Conservation (phyloP, 2,113 vertebrate species). For the Saccopteryx leptura region DNA sequence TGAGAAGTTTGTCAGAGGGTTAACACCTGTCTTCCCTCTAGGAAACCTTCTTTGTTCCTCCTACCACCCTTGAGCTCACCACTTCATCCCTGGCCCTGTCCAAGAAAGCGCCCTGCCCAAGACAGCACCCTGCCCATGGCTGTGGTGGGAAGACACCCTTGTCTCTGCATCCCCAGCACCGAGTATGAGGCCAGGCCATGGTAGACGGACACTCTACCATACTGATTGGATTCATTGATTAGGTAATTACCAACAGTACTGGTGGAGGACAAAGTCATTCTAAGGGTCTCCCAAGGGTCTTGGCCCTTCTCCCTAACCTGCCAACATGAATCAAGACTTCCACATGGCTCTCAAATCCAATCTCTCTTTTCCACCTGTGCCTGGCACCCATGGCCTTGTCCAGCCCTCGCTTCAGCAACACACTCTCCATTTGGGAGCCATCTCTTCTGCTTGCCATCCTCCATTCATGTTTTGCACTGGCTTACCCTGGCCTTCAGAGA, state of each 20-base stretch:
- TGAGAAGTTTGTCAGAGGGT: background rate
- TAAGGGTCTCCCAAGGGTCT: background rate
- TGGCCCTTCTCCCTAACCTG: background rate
- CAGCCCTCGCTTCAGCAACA: background rate
- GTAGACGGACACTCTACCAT: background rate
- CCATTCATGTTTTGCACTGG: background rate
- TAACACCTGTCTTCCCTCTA: background rate
- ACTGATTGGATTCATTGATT: background rate
- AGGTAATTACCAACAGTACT: background rate
- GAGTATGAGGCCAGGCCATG: background rate
- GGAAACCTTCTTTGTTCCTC: background rate
- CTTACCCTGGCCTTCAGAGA: background rate
- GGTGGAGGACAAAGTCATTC: background rate
- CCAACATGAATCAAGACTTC: background rate
- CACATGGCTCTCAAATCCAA: background rate
- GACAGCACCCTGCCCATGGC: background rate
- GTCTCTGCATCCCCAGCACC: background rate
- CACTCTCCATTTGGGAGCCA: fast-evolving
- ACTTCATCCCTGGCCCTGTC: background rate
- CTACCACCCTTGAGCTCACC: background rate
- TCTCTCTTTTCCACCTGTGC: background rate
- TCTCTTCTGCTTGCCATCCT: background rate
- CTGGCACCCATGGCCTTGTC: background rate
- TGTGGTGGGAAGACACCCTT: background rate
- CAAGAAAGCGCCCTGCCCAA: background rate